phyloP scores from a whole-genome alignment of 2,113 vertebrate species.

The Dermatemys mawii region DNA sequence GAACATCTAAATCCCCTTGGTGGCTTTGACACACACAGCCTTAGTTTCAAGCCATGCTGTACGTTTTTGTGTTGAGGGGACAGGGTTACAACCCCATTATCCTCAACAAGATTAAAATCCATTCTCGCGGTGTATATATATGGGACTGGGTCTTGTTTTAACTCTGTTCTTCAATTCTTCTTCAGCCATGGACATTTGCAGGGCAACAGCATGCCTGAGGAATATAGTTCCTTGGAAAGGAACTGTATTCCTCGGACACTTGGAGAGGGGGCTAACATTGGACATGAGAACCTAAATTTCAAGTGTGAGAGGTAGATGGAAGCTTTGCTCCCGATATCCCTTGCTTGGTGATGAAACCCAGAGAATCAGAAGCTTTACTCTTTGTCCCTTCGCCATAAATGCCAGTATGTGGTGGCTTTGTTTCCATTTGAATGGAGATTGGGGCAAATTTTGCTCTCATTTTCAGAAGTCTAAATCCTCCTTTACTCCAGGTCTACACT shows the following conservation, averaged over 20 bases:
- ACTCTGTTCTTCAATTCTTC: background rate
- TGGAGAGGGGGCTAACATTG: background rate
- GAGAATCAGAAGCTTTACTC: background rate
- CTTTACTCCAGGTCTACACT: background rate
- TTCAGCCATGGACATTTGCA: rapidly evolving
- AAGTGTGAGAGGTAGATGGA: background rate
- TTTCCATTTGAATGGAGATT: slow-evolving; percentile 1
- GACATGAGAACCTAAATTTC: background rate
- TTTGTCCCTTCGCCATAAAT: background rate
- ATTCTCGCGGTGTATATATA: background rate
- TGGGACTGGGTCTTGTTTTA: background rate
- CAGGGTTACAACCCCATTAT: background rate
- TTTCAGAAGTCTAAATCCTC: background rate
- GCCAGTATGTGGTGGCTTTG: background rate
- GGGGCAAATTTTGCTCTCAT: background rate
- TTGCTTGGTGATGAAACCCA: background rate
- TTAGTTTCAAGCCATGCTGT: slow-evolving; percentile 24
- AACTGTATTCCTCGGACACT: no score
- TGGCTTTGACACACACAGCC: slow-evolving; percentile 27
- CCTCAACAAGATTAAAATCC: background rate
- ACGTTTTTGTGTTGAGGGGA: background rate
- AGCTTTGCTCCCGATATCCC: background rate
- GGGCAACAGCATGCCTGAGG: background rate
- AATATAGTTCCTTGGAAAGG: no score
- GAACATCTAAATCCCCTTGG: background rate